phyloP scores from a whole-genome alignment of 2,888 invertebrate genomes.

The Melikaiella ostensackeni region DNA sequence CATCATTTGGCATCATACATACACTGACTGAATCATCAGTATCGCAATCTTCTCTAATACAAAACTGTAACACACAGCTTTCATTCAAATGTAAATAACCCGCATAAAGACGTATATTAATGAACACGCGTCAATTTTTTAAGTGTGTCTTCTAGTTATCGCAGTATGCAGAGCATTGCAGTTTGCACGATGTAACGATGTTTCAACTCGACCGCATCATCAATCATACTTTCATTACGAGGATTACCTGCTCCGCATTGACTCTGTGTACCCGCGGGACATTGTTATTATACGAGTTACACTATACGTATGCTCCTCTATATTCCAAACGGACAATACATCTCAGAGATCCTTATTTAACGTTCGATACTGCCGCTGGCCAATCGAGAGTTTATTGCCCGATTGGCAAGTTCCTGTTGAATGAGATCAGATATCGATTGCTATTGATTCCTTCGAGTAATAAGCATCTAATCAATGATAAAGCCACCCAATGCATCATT shows the following conservation, averaged over 20 bases:
- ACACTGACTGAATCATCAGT: not conserved
- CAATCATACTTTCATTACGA: slow-evolving; percentile 77
- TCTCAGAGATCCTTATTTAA: slow-evolving; percentile 49
- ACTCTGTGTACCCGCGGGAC: slow-evolving; percentile 69
- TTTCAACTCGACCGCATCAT: slow-evolving; percentile 69
- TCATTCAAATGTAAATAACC: slow-evolving; percentile 19
- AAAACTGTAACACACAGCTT: not conserved
- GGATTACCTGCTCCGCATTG: slow-evolving; percentile 73
- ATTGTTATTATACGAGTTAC: slow-evolving; percentile 67
- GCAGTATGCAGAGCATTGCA: slow-evolving; percentile 3
- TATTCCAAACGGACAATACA: slow-evolving; percentile 49
- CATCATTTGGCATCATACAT: not conserved
- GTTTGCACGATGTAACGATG: slow-evolving; percentile 68
- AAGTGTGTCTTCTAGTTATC: slow-evolving; percentile 23
- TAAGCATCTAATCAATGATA: not conserved
- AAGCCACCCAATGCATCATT: not conserved
- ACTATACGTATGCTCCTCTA: slow-evolving; percentile 52
- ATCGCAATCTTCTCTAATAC: not conserved
- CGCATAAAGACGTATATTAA: not conserved
- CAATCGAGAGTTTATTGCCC: slow-evolving; percentile 24
- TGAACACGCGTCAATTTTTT: slow-evolving; percentile 13
- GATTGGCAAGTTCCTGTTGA: slow-evolving; percentile 12
- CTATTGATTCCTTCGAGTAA: slow-evolving; percentile 43
- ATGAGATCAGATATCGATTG: slow-evolving; percentile 31
- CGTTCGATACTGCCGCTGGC: slow-evolving; percentile 50